These are phyloP conservation scores for Mamestra brassicae DNA, from an alignment of 2,888 invertebrate genomes.

Conservation along the genomic window DNA sequence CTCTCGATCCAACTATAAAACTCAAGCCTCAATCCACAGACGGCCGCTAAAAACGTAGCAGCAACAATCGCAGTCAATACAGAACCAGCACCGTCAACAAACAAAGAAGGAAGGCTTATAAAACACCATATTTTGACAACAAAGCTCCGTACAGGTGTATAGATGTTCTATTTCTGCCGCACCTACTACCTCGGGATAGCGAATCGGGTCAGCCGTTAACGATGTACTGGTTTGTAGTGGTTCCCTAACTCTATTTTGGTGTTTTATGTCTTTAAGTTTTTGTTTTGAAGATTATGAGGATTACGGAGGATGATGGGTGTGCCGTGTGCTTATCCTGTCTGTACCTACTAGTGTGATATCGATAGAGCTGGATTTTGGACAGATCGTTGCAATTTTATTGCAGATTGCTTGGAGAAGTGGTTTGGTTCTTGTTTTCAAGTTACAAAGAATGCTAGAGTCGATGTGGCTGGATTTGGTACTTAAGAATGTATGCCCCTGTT, in stretches of 20 bases:
- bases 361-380: not conserved
- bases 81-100: slow-evolving; percentile 25
- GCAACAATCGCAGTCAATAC: slow-evolving; percentile 19
- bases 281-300: slow-evolving; percentile 45
- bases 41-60: slow-evolving; percentile 8
- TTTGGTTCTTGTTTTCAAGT: not conserved
- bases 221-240: slow-evolving; percentile 55
- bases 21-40: not conserved
- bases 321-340: not conserved
- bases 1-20: not conserved
- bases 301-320: not conserved
- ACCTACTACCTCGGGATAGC: slow-evolving; percentile 56
- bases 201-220: slow-evolving; percentile 66
- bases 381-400: not conserved
- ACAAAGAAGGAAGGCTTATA: slow-evolving; percentile 38
- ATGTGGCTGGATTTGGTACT: not conserved
- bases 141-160: slow-evolving; percentile 59
- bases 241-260: slow-evolving; percentile 62
- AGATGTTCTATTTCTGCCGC: slow-evolving; percentile 60
- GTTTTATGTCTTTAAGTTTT: slow-evolving; percentile 58
- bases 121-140: slow-evolving; percentile 59
- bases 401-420: not conserved
- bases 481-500: too few relatives aligned
- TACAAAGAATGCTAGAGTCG: not conserved
- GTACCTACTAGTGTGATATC: not conserved